Percentiles rank a stretch among this genome's conserved stretches.
Evolutionary conservation across 64 coral and sea anemone genomes (phyloP).

Genomic region (Platygyra sinensis): DNA sequence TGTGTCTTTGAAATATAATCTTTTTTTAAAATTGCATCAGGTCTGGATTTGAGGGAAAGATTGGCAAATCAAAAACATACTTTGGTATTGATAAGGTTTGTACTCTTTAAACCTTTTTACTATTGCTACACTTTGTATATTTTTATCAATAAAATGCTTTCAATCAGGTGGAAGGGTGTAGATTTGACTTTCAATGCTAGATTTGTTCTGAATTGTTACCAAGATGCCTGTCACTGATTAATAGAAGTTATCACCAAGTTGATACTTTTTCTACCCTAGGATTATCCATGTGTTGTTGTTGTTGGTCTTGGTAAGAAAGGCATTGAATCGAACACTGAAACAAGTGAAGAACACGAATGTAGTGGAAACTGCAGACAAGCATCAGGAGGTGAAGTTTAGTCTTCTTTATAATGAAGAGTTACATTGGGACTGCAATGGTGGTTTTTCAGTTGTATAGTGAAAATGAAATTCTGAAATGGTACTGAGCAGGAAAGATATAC

Average conservation of each 20-base stretch:
- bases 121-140: background rate
- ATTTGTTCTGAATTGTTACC: background rate
- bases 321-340: slow-evolving; percentile 29
- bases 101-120: background rate
- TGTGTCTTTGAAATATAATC: background rate
- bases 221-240: background rate
- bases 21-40: slow-evolving; percentile 31
- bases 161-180: no score
- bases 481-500: no score
- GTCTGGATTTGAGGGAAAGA: slow-evolving; percentile 86
- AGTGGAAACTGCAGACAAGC: slow-evolving; percentile 63
- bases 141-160: no score
- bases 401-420: background rate
- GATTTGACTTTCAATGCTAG: no score
- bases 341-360: slow-evolving; percentile 58
- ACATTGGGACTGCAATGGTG: no score
- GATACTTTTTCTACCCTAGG: slow-evolving; percentile 12
- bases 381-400: slow-evolving; percentile 50
- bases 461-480: no score
- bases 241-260: background rate
- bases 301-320: slow-evolving; percentile 82
- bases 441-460: no score
- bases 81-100: slow-evolving; percentile 88
- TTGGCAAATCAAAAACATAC: slow-evolving; percentile 89
- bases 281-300: slow-evolving; percentile 90